Evolutionary conservation across 2,113 vertebrate genomes (phyloP), one percentile per base, ranked within the genome.

Genomic region (Hippocampus zosterae): DNA sequence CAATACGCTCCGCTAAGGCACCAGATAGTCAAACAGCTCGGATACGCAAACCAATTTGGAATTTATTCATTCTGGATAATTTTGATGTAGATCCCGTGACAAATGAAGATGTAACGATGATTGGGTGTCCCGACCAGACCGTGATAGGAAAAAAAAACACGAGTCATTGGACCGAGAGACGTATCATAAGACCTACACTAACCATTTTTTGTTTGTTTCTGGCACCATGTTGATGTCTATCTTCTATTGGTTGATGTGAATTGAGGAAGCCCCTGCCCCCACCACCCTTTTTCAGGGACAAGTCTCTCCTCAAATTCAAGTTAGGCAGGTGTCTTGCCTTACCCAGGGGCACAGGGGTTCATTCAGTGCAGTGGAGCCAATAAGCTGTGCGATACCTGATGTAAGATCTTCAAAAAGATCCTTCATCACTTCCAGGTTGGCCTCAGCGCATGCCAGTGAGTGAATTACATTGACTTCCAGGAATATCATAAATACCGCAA

Each of bases 401-500:
- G 8, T 65, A 60, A 81, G 70, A 66, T 64, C 67, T 72, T 66
- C 65, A 65, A 59, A 59, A 66, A 62, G 65, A 5, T 63, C 68
- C 63, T 46, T 56, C 25, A 71, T 68, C 53, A 60, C 61, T 57
- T 53, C 62, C 11, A 59, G 56, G 56, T 59, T 8, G 69, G 70
- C 55, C 44, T 33, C 65, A 12, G 57, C 19, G 70, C 74, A 71
- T 77, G 62, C 29, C 55, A 70, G 53, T 12, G n/a, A 73, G 59
- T 64, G 44, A 74, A 44, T 55, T 70, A 74, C 79, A 82, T 75
- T 69, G 52, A 77, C 59, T 84, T 81, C 81, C 79, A 76, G 75
- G 73, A 85, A 84, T 82, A 83, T 75, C 16, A 46, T 65, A 70
- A 69, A 74, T 71, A 67, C 72, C 76, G 42, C 15, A 80, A 76